Base-by-base conservation (phyloP, 23 tunicate genomes). In the Ciona savignyi region DNA sequence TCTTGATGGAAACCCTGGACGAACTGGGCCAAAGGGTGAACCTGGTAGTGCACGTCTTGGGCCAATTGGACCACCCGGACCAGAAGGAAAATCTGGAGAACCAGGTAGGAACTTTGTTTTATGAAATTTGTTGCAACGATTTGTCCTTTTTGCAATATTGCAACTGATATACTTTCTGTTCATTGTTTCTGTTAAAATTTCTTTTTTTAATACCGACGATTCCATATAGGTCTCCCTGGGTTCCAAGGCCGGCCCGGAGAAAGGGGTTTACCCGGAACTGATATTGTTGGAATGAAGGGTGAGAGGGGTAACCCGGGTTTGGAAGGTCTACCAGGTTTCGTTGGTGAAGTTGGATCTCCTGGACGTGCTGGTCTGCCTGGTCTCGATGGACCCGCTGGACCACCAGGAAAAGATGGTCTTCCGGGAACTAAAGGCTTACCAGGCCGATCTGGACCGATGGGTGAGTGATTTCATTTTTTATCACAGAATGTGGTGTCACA, bases 321-420 rank as follows among this genome's bases (percentile, higher is more conserved):
- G 25, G 70, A 32, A 20, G 96, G 96, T 48, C 65, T 88, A 68
- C 32, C 80, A 86, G 95, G 97, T 22, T n/a, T 69, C 4, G 85
- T 85, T 32, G 97, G 97, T 2, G 32, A 73, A 4, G 64, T 70
- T 35, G 97, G 97, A 33, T 70, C 85, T 19, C 74, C 82, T 28
- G 97, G 97, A 23, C 82, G 85, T 21, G 68, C 63, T 0, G 97
- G 97, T 33, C 21, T 83, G 24, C 90, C 89, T 42, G 97, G 97
- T 66, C 83, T 89, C 35, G 83, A 90, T 56, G 97, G 97, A 63
- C 62, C 97, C 27, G 48, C 72, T 35, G 96, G 96, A 33, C 35
- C 19, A 0, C 72, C 71, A 23, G 96, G 96, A 27, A 85, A 73
- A 32, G 62, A 29, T 34, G 95, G 95, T 3, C 32, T 27, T 9